Base-by-base conservation (phyloP, 37 sponge, comb jelly and placozoan genomes). In the Aphrocallistes beatrix region DNA sequence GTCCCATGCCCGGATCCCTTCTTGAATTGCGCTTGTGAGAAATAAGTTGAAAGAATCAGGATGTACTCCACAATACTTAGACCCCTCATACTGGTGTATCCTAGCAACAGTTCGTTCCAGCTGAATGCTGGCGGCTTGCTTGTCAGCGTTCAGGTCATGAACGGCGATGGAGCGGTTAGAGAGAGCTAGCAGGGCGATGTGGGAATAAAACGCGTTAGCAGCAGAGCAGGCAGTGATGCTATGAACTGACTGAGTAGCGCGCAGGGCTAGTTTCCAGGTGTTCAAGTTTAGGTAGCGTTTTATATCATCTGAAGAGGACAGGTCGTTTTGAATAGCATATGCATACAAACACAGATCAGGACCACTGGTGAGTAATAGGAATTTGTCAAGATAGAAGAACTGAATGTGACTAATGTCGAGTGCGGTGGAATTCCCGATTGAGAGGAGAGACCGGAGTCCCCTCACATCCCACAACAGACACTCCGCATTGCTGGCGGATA, bases 361-460 rank as follows among this genome's bases (percentile, higher is more conserved):
- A 0, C 87, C 90, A 50, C 49, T 83, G 19, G 92, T 82, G 0
- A 99, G 83, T 81, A 99, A 51, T 28, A 99, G 60, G 84, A 99
- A 99, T 88, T 94, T 94, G 91, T 99, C 99, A 69, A 99, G 30
- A 86, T 96, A 99, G 90, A 91, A 99, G 83, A 99, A 99, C 50
- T 89, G 91, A 19, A 89, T 89, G 51, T 81, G 84, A 23, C 83
- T 85, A 32, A 94, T 75, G 19, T 91, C 94, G 21, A 90, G 75
- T 25, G 6, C n/a, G 75, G 75, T 60, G 75, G 75, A 32, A 13
- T 88, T 25, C 17, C 60, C n/a, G 51, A 87, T 50, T 87, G 86
- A 37, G 1, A 82, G 83, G 23, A 82, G 83, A 82, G 38, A 37
- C n/a, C 39, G 10, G 42, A 84, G 37, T 8, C 75, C 39, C 16